Base-by-base conservation (phyloP, 1,140 invertebrate species). In the Alviniconcha marisindica region DNA sequence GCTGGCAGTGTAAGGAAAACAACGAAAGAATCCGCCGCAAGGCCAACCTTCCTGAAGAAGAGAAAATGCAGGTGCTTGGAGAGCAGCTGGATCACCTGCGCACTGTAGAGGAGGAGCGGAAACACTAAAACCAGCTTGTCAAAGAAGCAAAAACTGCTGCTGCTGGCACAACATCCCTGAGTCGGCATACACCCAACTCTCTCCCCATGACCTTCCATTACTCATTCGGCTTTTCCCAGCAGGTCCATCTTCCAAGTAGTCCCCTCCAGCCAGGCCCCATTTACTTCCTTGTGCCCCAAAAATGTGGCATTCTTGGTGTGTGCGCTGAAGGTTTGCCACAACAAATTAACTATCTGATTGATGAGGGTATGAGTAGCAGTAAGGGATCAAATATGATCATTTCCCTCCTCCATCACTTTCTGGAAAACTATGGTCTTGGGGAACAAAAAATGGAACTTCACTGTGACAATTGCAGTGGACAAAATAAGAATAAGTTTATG, bases 321-420 rank as follows among this genome's bases (percentile, higher is more conserved):
- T 83, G 71, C 66, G 88, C 80, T 76, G 85, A 88, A 56, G 88
- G 44, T 18, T 51, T 87, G 4, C 56, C 56, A 60, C 56, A 60
- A n/a, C 56, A 60, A 28, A 60, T 5, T 7, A 60, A 60, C n/a
- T 60, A 60, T n/a, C n/a, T 60, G 56, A 60, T 60, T 18, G 44
- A 48, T 71, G 86, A 87, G 42, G 71, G 63, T 33, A 28, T 78
- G 21, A n/a, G 31, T 48, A 54, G 56, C 44, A 38, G 48, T 10
- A 89, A 89, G 74, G 88, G 88, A 31, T 81, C 85, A 4, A 89
- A 88, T 71, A 63, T 78, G 81, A 86, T 89, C 3, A 82, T 89
- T 24, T 85, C 79, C 42, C 84, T 83, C 60, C 42, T 87, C 1
- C 87, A 88, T 63, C 84, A 87, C 51, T 88, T 87, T 80, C 84